These are phyloP conservation scores for Halisarca cf. caerulea DNA, from an alignment of 37 sponge, comb jelly and placozoan genomes.

Conservation along the genomic window DNA sequence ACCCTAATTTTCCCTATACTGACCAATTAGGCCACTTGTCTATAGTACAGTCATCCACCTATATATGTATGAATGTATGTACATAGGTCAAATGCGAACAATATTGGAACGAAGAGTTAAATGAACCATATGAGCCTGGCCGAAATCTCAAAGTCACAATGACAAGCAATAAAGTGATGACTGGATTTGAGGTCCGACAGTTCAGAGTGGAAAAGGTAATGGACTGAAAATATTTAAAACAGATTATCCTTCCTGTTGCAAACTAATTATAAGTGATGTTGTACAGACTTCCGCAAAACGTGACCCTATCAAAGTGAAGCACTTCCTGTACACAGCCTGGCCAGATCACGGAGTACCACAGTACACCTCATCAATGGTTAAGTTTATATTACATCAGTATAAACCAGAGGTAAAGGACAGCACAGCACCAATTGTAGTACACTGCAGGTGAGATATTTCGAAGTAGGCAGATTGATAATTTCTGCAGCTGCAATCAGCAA, in stretches of 20 bases:
- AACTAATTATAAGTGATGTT: too few relatives aligned
- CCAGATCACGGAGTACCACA: slow-evolving; percentile 25
- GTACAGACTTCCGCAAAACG: too few relatives aligned
- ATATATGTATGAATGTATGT: too few relatives aligned
- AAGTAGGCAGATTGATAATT: too few relatives aligned
- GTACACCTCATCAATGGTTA: neutral
- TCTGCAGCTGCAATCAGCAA: too few relatives aligned
- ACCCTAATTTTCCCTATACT: too few relatives aligned
- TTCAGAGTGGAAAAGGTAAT: slow-evolving; percentile 18
- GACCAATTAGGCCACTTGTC: too few relatives aligned
- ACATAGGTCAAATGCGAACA: neutral
- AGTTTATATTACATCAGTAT: neutral
- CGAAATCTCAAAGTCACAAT: neutral
- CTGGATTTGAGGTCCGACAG: neutral
- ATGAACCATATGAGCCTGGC: neutral
- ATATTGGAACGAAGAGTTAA: neutral
- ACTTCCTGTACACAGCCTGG: slow-evolving; percentile 33
- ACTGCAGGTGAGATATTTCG: slow-evolving; percentile 26
- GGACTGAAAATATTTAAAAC: too few relatives aligned
- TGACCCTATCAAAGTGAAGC: slow-evolving; percentile 19
- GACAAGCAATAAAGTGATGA: neutral
- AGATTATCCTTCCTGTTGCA: too few relatives aligned
- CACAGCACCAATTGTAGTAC: slow-evolving; percentile 19
- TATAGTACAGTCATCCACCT: too few relatives aligned
- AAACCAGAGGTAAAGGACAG: neutral